phyloP scores from a whole-genome alignment of 2,113 vertebrate genomes.

The Hypomesus transpacificus region DNA sequence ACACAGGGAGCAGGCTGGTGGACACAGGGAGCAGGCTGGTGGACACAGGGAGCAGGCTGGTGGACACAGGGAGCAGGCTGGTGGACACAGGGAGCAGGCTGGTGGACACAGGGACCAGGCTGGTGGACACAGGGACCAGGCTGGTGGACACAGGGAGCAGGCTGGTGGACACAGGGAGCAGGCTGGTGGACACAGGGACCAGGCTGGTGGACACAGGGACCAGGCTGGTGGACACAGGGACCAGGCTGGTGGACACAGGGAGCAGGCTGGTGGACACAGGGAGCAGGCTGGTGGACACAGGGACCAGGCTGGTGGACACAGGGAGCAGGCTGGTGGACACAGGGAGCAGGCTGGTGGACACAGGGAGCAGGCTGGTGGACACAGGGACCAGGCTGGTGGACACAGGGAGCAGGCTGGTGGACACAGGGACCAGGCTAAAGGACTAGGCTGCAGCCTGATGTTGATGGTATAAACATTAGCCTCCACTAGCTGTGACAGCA shows the following conservation, averaged over 20 bases:
- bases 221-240: not conserved
- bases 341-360: no score
- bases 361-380: no score
- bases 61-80: slow-evolving; percentile 25
- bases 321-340: no score
- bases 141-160: slow-evolving; percentile 11
- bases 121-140: slow-evolving; percentile 14
- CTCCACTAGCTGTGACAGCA: slow-evolving; percentile 46
- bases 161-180: not conserved
- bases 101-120: not conserved
- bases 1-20: no score
- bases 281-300: no score
- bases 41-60: no score
- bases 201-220: slow-evolving; percentile 15
- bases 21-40: no score
- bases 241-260: slow-evolving; percentile 25
- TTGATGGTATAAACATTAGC: slow-evolving; percentile 56
- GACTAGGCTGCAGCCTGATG: slow-evolving; percentile 37
- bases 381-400: no score
- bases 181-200: not conserved
- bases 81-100: slow-evolving; percentile 11
- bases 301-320: no score
- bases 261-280: not conserved
- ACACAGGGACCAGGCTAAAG: slow-evolving; percentile 9
- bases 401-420: slow-evolving; percentile 27